These are phyloP conservation scores for Xestia xanthographa DNA, from an alignment of 2,888 invertebrate genomes.

Conservation along the genomic window DNA sequence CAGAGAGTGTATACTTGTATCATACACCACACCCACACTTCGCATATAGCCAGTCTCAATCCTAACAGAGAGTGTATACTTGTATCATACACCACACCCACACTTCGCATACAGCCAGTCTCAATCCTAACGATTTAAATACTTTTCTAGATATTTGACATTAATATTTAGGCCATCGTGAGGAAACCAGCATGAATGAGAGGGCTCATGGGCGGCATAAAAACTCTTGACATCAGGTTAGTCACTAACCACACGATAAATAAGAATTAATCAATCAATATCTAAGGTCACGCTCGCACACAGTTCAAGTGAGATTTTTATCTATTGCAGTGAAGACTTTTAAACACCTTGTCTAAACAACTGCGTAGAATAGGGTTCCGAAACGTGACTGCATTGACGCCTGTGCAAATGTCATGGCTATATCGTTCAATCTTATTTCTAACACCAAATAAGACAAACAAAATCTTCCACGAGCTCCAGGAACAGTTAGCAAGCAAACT, in stretches of 20 bases:
- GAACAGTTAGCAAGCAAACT: background rate
- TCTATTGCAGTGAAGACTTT: slow-evolving; percentile 30
- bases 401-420: slow-evolving; percentile 8
- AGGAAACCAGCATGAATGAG: no score
- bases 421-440: background rate
- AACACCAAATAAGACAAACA: background rate
- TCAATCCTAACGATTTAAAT: background rate
- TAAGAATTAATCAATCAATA: no score
- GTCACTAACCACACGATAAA: no score
- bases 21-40: no score
- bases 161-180: no score
- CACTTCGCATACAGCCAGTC: background rate
- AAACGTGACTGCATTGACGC: slow-evolving; percentile 23
- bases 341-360: slow-evolving; percentile 7
- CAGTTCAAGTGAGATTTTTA: background rate
- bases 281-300: slow-evolving; percentile 8
- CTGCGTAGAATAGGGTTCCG: background rate
- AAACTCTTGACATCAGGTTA: no score
- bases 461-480: background rate
- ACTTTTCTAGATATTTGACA: background rate
- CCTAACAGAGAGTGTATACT: background rate
- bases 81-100: background rate
- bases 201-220: no score
- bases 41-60: background rate
- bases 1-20: no score